Base-by-base conservation (phyloP, 2,797 vertebrate species). In the Aldrovandia affinis region DNA sequence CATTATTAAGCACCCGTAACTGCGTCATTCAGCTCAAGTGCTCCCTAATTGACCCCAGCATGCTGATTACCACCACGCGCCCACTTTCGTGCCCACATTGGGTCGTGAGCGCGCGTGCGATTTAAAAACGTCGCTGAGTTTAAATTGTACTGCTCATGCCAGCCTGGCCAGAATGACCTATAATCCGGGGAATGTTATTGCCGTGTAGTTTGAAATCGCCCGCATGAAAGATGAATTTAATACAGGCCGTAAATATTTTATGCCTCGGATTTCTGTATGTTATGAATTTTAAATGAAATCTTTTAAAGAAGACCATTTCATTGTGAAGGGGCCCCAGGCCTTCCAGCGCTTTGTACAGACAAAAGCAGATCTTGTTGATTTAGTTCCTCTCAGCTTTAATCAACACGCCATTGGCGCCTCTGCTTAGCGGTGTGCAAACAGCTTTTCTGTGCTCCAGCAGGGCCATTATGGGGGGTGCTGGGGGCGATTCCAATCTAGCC, bases 211-310 rank as follows among this genome's bases (percentile, higher is more conserved):
- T 73, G 39, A 14, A 78, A 86, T 18, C 28, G 59, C 5, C 75
- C 8, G 22, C 33, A 65, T 65, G 22, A 63, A 79, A 75, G 52
- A 63, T 63, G 28, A 20, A 78, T 86, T 73, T 75, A 80, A 52
- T 78, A 83, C 78, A 75, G 50, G 52, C 0, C 14, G 33, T 77
- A n/a, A 75, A 87, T 83, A 63, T 54, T 57, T 83, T 61, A 81
- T 81, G 33, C 2, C 25, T 77, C 28, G 55, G 78, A 75, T 54
- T 63, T 44, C 68, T 50, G 55, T 33, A 50, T 33, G 81, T 36
- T 33, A 61, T 57, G 44, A 80, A 80, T 83, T 75, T 14, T 70
- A 61, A 83, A 73, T 15, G 25, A 47, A 79, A 8, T 9, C 68
- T 55, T 78, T 81, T 39, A 25, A 8, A 52, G 14, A 44, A 36